Base-by-base conservation (phyloP, 1,140 invertebrate genomes). In the Lamellibrachia luymesi region DNA sequence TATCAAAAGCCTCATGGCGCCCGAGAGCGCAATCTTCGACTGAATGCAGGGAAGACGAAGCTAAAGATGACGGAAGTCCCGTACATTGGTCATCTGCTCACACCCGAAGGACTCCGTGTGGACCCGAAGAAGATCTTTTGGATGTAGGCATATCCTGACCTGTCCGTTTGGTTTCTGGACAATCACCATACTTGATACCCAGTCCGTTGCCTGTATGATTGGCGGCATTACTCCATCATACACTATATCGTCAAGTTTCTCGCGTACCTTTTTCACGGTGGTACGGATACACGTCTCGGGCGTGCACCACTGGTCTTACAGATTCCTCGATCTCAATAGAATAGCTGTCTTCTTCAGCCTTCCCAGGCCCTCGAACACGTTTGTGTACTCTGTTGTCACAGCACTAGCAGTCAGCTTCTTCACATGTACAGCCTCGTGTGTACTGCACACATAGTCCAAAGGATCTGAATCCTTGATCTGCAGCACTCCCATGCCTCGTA, bases 351-450 rank as follows among this genome's bases (percentile, higher is more conserved):
- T 38, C 22, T 51, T 7, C 10, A 92, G 92, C 92, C 51, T 92
- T 38, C 51, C 92, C 52, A 51, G 8, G 92, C 50, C 50, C 50
- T 92, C 38, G 38, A 38, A 38, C 38, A 38, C 38, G 25, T 92
- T 38, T 22, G 91, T 7, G 52, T 51, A 92, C 4, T 92, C 98
- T 10, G 98, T 98, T 95, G 98, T 98, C 94, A 7, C 8, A 51
- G 90, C 6, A 27, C 90, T 13, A 10, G n/a, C 90, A 91, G 90
- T 91, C 22, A 91, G 90, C 4, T 10, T 91, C 90, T 4, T 91
- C 90, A 50, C 25, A 8, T 91, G 38, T 38, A 38, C 38, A 1
- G 38, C 38, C 25, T 91, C 90, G 25, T 91, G 90, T 27, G 25
- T 51, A n/a, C 4, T 91, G 90, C 2, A 80, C 64, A 91, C 90